A percentile compares a stretch with the other conserved stretches of the same genome.
Evolutionary conservation across 2,113 vertebrate species (phyloP).

Genomic region (Ochotona princeps): DNA sequence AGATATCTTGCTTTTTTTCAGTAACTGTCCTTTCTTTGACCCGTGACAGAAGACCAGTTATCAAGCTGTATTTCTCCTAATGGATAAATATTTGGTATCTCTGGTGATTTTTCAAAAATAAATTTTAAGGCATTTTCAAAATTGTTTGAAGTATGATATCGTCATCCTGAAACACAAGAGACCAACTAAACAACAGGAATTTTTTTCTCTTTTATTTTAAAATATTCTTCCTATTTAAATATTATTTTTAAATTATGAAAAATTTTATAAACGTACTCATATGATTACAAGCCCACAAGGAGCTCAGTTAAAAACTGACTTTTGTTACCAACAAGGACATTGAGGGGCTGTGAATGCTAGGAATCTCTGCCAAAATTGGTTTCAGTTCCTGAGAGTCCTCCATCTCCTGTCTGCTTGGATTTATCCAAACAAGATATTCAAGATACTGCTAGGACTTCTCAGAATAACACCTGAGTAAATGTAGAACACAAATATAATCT

Average conservation of each 20-base stretch:
- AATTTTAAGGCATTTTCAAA: not conserved
- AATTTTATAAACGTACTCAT: not conserved
- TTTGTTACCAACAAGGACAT: not conserved
- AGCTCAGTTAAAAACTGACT: not conserved
- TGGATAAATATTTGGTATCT: not conserved
- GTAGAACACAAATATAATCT: not conserved
- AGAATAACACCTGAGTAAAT: not conserved
- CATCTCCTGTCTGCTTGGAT: not conserved
- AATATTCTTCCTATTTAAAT: no score
- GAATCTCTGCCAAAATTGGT: not conserved
- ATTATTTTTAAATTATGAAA: no score
- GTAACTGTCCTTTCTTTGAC: not conserved
- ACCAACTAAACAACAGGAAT: not conserved
- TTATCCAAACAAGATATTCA: not conserved
- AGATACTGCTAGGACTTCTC: not conserved
- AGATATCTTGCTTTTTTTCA: not conserved
- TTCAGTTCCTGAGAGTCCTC: not conserved
- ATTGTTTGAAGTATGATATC: not conserved
- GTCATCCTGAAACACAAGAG: not conserved
- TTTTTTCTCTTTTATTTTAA: not conserved
- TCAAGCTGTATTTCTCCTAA: not conserved
- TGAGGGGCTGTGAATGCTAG: fast-evolving
- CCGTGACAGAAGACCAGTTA: not conserved
- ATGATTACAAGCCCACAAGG: not conserved
- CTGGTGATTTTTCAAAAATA: not conserved